A percentile compares a stretch with the other conserved stretches of the same genome.
Evolutionary conservation across 2,888 invertebrate genomes (phyloP).

Genomic region (Tinea pellionella): DNA sequence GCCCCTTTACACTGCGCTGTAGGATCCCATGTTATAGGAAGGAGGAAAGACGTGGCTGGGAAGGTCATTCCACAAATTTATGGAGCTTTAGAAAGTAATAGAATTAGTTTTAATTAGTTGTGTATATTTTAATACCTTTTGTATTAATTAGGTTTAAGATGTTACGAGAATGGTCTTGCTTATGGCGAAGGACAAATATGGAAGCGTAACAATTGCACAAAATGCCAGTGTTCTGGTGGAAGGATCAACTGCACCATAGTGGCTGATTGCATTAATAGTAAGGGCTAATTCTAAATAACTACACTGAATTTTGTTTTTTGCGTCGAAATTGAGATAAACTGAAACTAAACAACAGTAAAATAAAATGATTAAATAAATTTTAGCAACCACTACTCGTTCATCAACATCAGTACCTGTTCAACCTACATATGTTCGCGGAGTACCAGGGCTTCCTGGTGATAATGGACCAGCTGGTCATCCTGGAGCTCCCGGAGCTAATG

Average conservation of each 20-base stretch:
- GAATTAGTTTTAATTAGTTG: no score
- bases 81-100: no score
- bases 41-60: no score
- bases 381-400: constrained; percentile 22
- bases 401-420: constrained; percentile 20
- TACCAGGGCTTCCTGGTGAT: constrained; percentile 63
- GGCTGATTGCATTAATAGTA: constrained; percentile 30
- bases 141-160: neutral
- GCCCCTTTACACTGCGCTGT: no score
- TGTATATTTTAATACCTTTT: no score
- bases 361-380: neutral
- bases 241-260: constrained; percentile 67
- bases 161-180: constrained; percentile 64
- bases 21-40: no score
- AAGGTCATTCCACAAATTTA: no score
- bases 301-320: no score
- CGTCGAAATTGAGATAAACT: no score
- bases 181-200: constrained; percentile 77
- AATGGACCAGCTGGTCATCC: constrained; percentile 70
- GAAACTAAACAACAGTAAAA: no score
- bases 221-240: constrained; percentile 77
- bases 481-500: constrained; percentile 72
- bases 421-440: constrained; percentile 52
- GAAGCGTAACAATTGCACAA: constrained; percentile 73
- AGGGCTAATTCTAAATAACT: neutral